Evolutionary conservation across 2,113 vertebrate genomes (phyloP).

Genomic region (Gallinago jamesoni): DNA sequence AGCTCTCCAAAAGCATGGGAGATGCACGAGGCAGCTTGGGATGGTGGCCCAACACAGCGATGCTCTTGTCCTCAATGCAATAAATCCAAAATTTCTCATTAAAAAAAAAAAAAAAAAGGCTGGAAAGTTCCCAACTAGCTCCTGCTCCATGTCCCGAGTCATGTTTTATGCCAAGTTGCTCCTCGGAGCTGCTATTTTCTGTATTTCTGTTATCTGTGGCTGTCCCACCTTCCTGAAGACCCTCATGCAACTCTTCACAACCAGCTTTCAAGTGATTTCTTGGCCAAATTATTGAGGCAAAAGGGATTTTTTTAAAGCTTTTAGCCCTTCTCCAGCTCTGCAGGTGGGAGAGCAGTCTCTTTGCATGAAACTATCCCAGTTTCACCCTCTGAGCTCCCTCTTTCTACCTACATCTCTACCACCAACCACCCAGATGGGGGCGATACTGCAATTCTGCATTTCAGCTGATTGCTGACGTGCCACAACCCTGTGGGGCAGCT

Average conservation of each 20-base stretch:
- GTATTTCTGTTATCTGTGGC: not conserved
- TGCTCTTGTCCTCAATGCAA: not conserved
- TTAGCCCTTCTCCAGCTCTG: not conserved
- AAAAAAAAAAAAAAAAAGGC: not conserved
- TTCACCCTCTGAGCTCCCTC: not conserved
- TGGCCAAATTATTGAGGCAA: not conserved
- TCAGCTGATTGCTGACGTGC: not conserved
- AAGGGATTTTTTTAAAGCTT: not conserved
- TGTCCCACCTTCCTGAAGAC: not conserved
- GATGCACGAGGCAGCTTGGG: fast-evolving
- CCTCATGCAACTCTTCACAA: not conserved
- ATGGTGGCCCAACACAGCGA: not conserved
- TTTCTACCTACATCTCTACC: not conserved
- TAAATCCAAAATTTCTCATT: not conserved
- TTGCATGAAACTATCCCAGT: not conserved
- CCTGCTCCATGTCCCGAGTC: not conserved
- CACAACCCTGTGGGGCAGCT: not conserved
- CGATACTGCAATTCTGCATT: not conserved
- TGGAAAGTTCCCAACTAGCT: not conserved
- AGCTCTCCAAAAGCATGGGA: not conserved
- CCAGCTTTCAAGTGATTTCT: not conserved
- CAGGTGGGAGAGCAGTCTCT: not conserved
- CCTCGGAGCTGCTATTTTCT: not conserved
- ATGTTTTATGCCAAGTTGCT: not conserved
- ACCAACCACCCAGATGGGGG: fast-evolving